Base-by-base conservation (phyloP, 1,140 invertebrate genomes). In the Vanessa atalanta region DNA sequence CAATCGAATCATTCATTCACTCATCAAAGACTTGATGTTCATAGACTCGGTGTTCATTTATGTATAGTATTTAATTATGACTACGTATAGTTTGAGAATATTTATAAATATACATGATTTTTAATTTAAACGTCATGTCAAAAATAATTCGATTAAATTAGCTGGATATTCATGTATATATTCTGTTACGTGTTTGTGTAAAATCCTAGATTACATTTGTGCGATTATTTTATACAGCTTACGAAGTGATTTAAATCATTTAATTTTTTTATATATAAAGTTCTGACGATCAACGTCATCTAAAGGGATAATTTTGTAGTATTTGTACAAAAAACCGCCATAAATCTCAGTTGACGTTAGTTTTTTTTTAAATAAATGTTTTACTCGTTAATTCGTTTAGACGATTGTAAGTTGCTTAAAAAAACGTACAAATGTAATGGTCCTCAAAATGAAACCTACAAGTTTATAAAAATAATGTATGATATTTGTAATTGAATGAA, bases 401-500 rank as follows among this genome's bases (percentile, higher is more conserved):
- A 37, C 3, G 31, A 8, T 50, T 50, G 48, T 14, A 15, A 50
- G 4, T 15, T 50, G 16, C 11, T 16, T 61, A 2, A 31, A 61
- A 15, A 12, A 43, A 14, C 20, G 57, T 26, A 61, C 57, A 61
- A 37, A 61, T 31, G 57, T 61, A 16, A 57, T 57, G 55, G 26
- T 57, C 1, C 11, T 4, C 5, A 57, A 8, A 57, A 20, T 2
- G 23, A 12, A 23, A 23, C 11, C 13, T n/a, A 15, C 13, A n/a
- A 51, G 48, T 50, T 61, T 61, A n/a, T 61, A 13, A 61, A 60
- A 60, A 26, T 50, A 43, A 8, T 20, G 8, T 61, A 61, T 61
- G 12, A n/a, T 61, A 61, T 61, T 37, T 37, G 12, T 61, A 69
- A 57, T 26, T 20, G 65, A 68, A 68, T 55, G 66, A 15, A 69